These are phyloP conservation scores for Caenorhabditis japonica DNA, from an alignment of 2,888 invertebrate genomes.

Conservation along the genomic window DNA sequence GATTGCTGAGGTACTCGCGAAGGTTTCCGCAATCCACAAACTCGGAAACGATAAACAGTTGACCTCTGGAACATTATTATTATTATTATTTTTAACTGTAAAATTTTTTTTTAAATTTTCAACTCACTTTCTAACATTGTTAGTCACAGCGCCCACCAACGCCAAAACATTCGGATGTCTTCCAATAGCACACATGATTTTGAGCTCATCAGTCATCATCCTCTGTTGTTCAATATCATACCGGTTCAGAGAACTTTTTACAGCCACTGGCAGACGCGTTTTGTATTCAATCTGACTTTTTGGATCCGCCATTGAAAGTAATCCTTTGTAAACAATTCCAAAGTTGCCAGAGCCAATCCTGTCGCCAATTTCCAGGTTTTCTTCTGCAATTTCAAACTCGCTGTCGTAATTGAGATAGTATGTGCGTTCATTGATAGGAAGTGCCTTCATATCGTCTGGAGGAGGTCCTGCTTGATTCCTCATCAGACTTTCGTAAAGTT, in stretches of 20 bases:
- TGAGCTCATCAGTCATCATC: conserved; percentile 63
- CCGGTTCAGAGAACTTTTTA: conserved; percentile 58
- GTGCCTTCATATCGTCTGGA: conserved; percentile 23
- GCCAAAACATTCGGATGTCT: conserved; percentile 65
- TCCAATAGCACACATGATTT: conserved; percentile 62
- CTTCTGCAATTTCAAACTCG: conserved; percentile 45
- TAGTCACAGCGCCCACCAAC: conserved; percentile 61
- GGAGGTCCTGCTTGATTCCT: conserved; percentile 18
- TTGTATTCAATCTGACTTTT: conserved; percentile 43
- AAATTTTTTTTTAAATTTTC: too few species aligned
- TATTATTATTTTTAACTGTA: not conserved
- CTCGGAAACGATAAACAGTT: conserved; percentile 59
- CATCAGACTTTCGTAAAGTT: conserved; percentile 57
- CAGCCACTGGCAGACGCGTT: conserved; percentile 53
- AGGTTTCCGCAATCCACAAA: conserved; percentile 56
- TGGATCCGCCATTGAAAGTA: conserved; percentile 41
- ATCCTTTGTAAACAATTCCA: conserved; percentile 57
- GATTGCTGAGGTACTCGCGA: conserved; percentile 36
- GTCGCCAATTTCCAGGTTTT: conserved; percentile 35
- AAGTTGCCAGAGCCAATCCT: conserved; percentile 59
- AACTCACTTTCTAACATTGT: conserved; percentile 56
- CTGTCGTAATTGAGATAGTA: conserved; percentile 48
- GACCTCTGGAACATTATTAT: conserved; percentile 48
- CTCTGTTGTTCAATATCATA: conserved; percentile 47
- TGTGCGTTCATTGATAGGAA: conserved; percentile 56